Percentiles rank a stretch among this genome's conserved stretches.
phyloP scores from a whole-genome alignment of 2,797 vertebrate species.

The Zenarchopterus dispar region DNA sequence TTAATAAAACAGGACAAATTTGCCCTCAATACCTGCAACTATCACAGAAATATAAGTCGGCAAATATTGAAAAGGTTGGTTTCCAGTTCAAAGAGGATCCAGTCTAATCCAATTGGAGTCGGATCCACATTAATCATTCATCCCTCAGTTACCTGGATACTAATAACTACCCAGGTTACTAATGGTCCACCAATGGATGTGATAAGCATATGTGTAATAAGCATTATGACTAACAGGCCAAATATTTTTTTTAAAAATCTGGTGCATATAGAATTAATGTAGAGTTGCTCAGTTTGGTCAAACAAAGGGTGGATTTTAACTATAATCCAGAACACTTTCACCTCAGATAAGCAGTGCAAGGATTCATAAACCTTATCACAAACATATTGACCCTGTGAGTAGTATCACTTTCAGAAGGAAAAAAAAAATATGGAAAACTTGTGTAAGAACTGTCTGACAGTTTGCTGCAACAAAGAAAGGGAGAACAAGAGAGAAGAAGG shows the following conservation, averaged over 20 bases:
- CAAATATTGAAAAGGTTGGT: constrained; percentile 63
- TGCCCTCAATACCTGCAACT: background rate
- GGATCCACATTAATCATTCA: constrained; percentile 69
- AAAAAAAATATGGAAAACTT: too few relatives aligned
- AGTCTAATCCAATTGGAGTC: constrained; percentile 76
- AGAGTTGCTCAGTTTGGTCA: background rate
- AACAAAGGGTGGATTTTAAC: background rate
- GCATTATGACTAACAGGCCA: constrained; percentile 34
- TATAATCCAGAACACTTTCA: background rate
- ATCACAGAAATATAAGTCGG: constrained; percentile 13
- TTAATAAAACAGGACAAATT: constrained; percentile 3
- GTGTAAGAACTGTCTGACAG: background rate
- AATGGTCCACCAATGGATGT: constrained; percentile 56
- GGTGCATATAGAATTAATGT: constrained; percentile 14
- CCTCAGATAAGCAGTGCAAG: background rate
- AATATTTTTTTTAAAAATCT: constrained; percentile 33
- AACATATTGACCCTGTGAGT: background rate
- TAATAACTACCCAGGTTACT: constrained; percentile 33
- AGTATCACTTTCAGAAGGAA: too few relatives aligned
- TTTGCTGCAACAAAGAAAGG: constrained; percentile 10
- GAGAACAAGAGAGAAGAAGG: constrained; percentile 4
- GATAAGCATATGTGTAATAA: constrained; percentile 56
- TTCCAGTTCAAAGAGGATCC: constrained; percentile 80
- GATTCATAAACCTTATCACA: too few relatives aligned
- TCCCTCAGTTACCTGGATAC: constrained; percentile 65